phyloP scores from a whole-genome alignment of 1,140 invertebrate species.

The Lysiphlebus fabarum region DNA sequence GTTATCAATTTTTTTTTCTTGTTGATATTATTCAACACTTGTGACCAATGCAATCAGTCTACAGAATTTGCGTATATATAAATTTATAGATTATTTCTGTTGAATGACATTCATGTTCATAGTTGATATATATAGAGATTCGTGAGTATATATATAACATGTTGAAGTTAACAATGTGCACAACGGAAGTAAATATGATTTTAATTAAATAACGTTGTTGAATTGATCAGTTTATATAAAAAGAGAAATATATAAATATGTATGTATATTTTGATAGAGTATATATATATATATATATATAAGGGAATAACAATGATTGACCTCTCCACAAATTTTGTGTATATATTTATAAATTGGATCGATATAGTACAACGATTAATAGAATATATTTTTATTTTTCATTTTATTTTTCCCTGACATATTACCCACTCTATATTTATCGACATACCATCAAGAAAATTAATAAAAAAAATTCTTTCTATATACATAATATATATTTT shows the following conservation, averaged over 20 bases:
- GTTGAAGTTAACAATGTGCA: neutral
- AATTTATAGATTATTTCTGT: neutral
- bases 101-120: neutral
- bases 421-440: no score
- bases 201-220: slow-evolving; percentile 12
- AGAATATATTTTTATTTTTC: no score
- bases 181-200: slow-evolving; percentile 11
- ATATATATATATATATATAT: no score
- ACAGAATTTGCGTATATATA: neutral
- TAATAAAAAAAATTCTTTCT: no score
- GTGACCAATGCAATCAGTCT: slow-evolving; percentile 1
- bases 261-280: no score
- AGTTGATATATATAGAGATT: neutral
- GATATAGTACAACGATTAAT: no score
- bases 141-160: neutral
- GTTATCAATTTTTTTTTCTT: no score
- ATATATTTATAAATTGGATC: no score
- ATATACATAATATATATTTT: no score
- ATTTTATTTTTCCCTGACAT: no score
- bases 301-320: neutral
- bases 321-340: neutral
- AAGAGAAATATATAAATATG: no score
- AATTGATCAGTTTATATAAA: neutral
- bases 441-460: no score
- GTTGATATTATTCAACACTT: slow-evolving; percentile 4